A percentile compares a stretch with the other conserved stretches of the same genome.
Evolutionary conservation across 2,113 vertebrate genomes (phyloP).

Genomic region (Podarcis cretensis): DNA sequence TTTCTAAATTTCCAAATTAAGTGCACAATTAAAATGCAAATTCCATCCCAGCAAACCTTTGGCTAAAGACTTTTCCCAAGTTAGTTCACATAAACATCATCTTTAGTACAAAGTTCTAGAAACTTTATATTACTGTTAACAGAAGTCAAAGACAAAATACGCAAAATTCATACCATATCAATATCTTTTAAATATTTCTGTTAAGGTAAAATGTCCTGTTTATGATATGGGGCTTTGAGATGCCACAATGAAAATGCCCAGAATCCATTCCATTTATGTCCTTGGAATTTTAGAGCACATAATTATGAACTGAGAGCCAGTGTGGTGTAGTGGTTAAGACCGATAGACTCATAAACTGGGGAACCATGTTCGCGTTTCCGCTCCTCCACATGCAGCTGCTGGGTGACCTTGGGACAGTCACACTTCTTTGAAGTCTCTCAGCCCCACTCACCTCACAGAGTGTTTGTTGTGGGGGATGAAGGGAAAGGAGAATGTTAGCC

Average conservation of each 20-base stretch:
- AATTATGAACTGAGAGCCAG: not conserved
- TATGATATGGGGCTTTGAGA: not conserved
- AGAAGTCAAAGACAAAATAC: not conserved
- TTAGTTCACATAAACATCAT: conserved; percentile 16
- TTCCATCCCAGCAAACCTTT: conserved; percentile 9
- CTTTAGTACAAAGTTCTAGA: not conserved
- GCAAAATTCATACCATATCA: not conserved
- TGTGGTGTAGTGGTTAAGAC: too few species aligned
- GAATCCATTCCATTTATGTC: not conserved
- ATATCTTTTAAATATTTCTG: not conserved
- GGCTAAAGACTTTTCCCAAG: conserved; percentile 37
- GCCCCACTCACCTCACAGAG: too few species aligned
- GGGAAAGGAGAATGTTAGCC: too few species aligned
- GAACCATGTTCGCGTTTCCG: too few species aligned
- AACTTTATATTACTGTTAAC: not conserved
- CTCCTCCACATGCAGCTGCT: too few species aligned
- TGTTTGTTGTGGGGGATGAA: too few species aligned
- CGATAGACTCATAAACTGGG: too few species aligned
- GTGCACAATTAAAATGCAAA: conserved; percentile 29
- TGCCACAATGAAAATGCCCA: not conserved
- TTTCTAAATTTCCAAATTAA: conserved; percentile 36
- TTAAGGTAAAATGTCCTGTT: not conserved
- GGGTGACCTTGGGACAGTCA: too few species aligned
- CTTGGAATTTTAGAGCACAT: not conserved
- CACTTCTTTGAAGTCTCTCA: too few species aligned